Evolutionary conservation across 64 coral and sea anemone genomes (phyloP).

Genomic region (Dendronephthya gigantea): DNA sequence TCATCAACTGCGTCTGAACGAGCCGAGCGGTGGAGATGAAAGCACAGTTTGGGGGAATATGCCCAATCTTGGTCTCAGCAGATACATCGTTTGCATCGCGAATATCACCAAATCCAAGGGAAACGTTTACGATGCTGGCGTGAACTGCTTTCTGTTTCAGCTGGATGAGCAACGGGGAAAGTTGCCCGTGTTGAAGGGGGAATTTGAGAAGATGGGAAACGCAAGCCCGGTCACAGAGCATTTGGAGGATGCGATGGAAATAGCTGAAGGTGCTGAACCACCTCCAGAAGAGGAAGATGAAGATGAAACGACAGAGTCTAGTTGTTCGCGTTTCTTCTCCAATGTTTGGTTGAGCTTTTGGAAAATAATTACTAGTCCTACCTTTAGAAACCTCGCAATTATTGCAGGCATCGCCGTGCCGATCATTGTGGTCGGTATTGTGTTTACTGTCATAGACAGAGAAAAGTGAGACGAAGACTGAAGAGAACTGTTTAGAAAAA

Average conservation of each 20-base stretch:
- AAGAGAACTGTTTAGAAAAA: too few species aligned
- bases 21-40: not conserved
- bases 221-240: not conserved
- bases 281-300: not conserved
- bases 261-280: not conserved
- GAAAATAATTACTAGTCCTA: not conserved
- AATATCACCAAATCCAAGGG: not conserved
- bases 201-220: not conserved
- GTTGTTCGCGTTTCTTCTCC: not conserved
- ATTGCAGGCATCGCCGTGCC: too few species aligned
- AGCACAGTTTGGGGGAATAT: not conserved
- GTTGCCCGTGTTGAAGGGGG: not conserved
- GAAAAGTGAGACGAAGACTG: too few species aligned
- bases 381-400: too few species aligned
- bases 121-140: not conserved
- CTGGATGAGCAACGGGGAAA: not conserved
- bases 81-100: not conserved
- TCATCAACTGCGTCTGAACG: not conserved
- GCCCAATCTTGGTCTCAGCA: not conserved
- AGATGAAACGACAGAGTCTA: not conserved
- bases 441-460: not conserved
- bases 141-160: slow-evolving; percentile 4
- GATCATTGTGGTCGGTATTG: not conserved
- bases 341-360: not conserved
- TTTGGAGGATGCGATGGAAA: not conserved